These are phyloP conservation scores for Saccopteryx bilineata DNA, from an alignment of 2,113 vertebrate genomes.

Conservation along the genomic window DNA sequence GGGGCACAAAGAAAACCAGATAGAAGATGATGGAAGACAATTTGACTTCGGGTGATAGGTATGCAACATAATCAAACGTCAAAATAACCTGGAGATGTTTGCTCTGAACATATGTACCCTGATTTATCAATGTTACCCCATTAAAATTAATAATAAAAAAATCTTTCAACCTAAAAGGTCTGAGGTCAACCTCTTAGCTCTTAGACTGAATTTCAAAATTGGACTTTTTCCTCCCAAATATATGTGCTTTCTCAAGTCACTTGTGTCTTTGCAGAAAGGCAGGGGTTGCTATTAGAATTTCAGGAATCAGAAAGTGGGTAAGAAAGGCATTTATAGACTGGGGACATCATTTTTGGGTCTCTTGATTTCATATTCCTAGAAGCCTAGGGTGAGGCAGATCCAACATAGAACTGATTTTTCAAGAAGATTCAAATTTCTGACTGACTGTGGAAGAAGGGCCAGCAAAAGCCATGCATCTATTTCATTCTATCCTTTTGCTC, in stretches of 20 bases:
- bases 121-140: too few relatives aligned
- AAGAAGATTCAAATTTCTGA: not conserved
- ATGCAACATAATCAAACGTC: too few relatives aligned
- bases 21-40: too few relatives aligned
- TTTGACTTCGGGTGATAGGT: too few relatives aligned
- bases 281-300: not conserved
- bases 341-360: not conserved
- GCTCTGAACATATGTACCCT: too few relatives aligned
- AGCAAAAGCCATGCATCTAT: not conserved
- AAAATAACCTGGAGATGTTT: too few relatives aligned
- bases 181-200: not conserved
- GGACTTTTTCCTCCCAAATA: not conserved
- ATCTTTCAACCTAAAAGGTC: not conserved
- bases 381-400: not conserved
- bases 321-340: not conserved
- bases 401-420: not conserved
- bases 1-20: too few relatives aligned
- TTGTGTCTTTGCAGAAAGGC: conserved; percentile 44
- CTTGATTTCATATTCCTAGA: not conserved
- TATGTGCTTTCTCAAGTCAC: not conserved
- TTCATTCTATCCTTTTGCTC: not conserved
- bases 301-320: not conserved
- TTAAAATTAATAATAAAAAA: not conserved
- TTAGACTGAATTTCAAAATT: conserved; percentile 10
- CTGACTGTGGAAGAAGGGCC: not conserved